phyloP scores from a whole-genome alignment of 23 tunicate genomes.

The Oikopleura dioica region DNA sequence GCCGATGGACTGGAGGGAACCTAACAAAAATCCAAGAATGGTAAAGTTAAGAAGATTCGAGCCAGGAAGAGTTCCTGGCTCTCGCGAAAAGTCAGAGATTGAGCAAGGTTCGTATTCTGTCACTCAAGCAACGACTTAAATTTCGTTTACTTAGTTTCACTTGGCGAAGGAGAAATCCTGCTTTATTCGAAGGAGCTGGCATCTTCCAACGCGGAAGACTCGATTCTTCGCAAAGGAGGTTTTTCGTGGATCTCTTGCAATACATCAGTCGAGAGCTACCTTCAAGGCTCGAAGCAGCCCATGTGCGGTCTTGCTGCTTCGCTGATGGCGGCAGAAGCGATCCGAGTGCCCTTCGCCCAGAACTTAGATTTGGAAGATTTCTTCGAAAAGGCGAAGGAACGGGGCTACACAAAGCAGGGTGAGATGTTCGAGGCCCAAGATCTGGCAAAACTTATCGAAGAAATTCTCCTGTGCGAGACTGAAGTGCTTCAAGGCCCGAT shows the following conservation, averaged over 20 bases:
- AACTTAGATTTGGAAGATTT: not conserved
- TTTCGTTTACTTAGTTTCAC: not conserved
- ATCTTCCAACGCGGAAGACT: not conserved
- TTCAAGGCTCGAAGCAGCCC: constrained; percentile 11
- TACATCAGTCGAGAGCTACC: not conserved
- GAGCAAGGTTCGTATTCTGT: constrained; percentile 1
- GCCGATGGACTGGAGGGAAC: constrained; percentile 6
- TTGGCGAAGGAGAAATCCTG: not conserved
- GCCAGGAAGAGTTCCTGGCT: not conserved
- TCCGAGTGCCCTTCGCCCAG: not conserved
- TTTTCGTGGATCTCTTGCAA: constrained; percentile 1
- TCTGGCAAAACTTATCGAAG: not conserved
- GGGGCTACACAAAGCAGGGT: constrained; percentile 4
- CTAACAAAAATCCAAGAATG: constrained; percentile 6
- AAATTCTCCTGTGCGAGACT: not conserved
- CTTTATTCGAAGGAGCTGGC: not conserved
- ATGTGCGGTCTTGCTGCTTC: constrained; percentile 10
- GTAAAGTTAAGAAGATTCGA: not conserved
- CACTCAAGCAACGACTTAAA: too few relatives aligned
- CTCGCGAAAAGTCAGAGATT: not conserved
- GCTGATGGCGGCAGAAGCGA: not conserved
- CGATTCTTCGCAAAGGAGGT: not conserved
- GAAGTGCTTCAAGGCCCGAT: not conserved
- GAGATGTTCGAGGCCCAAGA: constrained; percentile 6
- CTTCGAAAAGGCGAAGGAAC: not conserved